A percentile compares a stretch with the other conserved stretches of the same genome.
phyloP scores from a whole-genome alignment of 2,797 vertebrate species.

The Picus viridis region DNA sequence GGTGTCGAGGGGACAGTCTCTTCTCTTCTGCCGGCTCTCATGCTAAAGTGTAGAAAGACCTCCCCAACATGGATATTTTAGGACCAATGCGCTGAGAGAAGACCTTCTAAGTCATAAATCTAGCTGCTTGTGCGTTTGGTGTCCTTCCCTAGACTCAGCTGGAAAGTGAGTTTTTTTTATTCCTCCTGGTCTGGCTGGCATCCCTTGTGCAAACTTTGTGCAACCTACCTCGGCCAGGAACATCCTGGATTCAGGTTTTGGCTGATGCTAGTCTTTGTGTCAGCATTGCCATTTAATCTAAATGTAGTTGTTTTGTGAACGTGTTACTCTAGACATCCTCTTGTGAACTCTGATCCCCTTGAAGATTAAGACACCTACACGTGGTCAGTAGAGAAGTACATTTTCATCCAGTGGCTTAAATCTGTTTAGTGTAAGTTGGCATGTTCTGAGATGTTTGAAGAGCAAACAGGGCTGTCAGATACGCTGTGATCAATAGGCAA shows the following conservation, averaged over 20 bases:
- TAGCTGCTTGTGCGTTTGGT: neutral
- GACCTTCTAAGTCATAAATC: neutral
- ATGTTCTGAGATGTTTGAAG: fast-evolving
- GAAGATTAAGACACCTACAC: fast-evolving
- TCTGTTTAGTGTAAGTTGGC: neutral
- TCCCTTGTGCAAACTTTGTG: fast-evolving
- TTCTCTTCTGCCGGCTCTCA: fast-evolving
- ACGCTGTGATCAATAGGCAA: fast-evolving
- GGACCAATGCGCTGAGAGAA: neutral
- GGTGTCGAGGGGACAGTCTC: neutral
- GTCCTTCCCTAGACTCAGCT: neutral
- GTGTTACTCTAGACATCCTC: neutral
- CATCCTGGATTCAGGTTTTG: neutral
- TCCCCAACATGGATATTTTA: neutral
- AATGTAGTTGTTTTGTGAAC: neutral
- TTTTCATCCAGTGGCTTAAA: neutral
- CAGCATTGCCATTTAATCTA: neutral
- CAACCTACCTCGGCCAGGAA: fast-evolving
- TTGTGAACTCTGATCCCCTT: neutral
- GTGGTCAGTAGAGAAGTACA: fast-evolving
- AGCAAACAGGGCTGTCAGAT: neutral
- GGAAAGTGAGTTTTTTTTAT: neutral
- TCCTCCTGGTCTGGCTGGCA: neutral
- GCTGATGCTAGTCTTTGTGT: neutral
- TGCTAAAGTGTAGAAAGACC: fast-evolving